Evolutionary conservation across 2,797 vertebrate species (phyloP).

Genomic region (Poecilia picta): DNA sequence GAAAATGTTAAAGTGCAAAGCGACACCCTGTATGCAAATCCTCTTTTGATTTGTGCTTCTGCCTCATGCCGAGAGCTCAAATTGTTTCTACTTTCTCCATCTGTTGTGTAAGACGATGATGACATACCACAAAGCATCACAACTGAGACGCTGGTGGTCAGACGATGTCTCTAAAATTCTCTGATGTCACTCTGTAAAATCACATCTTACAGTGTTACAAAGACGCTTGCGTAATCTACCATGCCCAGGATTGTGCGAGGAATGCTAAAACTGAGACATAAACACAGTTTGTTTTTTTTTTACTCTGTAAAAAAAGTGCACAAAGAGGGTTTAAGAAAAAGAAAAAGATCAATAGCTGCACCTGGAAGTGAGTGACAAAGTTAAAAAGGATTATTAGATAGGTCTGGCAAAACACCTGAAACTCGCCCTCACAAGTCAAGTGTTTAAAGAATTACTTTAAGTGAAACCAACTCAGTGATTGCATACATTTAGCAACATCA

Average conservation of each 20-base stretch:
- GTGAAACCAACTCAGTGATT: constrained; percentile 52
- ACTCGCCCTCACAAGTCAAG: constrained; percentile 31
- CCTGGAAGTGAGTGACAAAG: constrained; percentile 6
- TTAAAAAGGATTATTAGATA: constrained; percentile 24
- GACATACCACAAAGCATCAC: constrained; percentile 25
- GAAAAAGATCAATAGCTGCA: constrained; percentile 16
- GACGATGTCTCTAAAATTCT: constrained; percentile 33
- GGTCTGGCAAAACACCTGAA: constrained; percentile 40
- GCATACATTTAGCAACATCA: constrained; percentile 62
- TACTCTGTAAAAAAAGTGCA: background rate
- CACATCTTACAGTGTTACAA: constrained; percentile 19
- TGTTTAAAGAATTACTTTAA: constrained; percentile 40
- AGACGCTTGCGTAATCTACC: constrained; percentile 46
- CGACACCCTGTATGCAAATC: constrained; percentile 13
- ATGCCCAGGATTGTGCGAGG: constrained; percentile 1
- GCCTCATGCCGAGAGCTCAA: constrained; percentile 12
- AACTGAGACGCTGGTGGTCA: constrained; percentile 24
- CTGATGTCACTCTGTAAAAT: constrained; percentile 48
- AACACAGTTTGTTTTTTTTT: constrained; percentile 1
- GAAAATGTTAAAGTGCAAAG: constrained; percentile 33
- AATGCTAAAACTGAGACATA: constrained; percentile 27
- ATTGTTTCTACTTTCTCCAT: constrained; percentile 32
- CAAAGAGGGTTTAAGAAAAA: constrained; percentile 4
- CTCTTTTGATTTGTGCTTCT: constrained; percentile 25
- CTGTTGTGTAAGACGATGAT: constrained; percentile 24